Base-by-base conservation (phyloP, 2,888 invertebrate species). In the Schrankia costaestrigalis region DNA sequence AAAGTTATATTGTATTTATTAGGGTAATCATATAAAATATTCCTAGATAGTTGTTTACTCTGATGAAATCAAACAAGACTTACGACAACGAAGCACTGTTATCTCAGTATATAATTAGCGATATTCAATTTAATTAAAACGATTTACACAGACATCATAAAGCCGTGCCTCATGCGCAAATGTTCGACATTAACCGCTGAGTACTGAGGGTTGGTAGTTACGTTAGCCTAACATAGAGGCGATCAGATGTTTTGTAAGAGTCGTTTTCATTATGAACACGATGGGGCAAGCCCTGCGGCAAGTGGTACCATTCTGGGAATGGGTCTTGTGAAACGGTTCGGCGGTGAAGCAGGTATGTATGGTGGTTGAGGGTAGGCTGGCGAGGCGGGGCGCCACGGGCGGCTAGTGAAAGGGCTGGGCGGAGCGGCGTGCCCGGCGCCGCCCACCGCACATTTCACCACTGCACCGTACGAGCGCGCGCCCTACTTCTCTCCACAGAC, bases 361-460 rank as follows among this genome's bases (percentile, higher is more conserved):
- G 36, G 75, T 76, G 78, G 77, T 71, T 75, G 73, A 73, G 72
- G 71, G 75, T 71, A 67, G 66, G 67, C 75, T 47, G 59, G 65
- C 54, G 71, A 71, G 75, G 71, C 67, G 73, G 68, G 70, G 73
- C 71, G 71, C 69, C 62, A 71, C 70, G 71, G 82, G 74, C 79
- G 78, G 70, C 73, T 29, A 78, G 82, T 83, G 81, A 83, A 81
- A 81, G 83, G 82, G 79, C 81, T 79, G 81, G 84, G 82, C 81
- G 83, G 80, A 62, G 79, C 83, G 71, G 78, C 83, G 80, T 82
- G 81, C 71, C 46, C 77, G 76, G 78, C 69, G 70, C 84, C 81
- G 78, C 85, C 84, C 77, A 82, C 75, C 68, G 56, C 54, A 42
- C 78, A 78, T 86, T 86, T 85, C 86, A 84, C 85, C 86, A 86